Conservation (phyloP, 1,140 invertebrate species). For the Drosophila burlai region DNA sequence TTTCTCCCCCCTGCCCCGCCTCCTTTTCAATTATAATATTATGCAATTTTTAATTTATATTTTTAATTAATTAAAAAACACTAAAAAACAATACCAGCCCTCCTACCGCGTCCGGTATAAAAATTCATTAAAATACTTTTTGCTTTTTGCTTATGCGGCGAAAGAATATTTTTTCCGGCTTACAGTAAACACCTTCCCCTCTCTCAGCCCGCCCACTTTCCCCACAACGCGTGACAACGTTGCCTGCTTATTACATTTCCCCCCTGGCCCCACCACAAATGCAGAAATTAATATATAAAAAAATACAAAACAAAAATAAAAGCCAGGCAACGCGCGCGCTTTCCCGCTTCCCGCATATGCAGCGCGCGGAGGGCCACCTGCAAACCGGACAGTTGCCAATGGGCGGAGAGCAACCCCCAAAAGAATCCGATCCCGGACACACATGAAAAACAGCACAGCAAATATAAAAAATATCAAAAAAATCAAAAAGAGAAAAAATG, state of each 20-base stretch:
- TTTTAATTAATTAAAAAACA: conserved; percentile 79
- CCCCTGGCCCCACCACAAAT: neutral
- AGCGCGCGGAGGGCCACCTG: conserved; percentile 65
- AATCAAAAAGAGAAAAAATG: conserved; percentile 26
- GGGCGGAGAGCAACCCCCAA: conserved; percentile 75
- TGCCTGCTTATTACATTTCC: conserved; percentile 63
- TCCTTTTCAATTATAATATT: conserved; percentile 69
- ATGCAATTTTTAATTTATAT: conserved; percentile 74
- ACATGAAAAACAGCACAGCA: conserved; percentile 25
- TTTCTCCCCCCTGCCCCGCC: neutral
- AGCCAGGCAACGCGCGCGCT: conserved; percentile 43
- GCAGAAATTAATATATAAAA: conserved; percentile 35
- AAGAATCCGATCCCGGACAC: conserved; percentile 43
- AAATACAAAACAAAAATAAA: conserved; percentile 30
- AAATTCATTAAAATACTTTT: conserved; percentile 80
- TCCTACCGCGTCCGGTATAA: conserved; percentile 30
- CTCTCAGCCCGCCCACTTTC: neutral
- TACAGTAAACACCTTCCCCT: conserved; percentile 44
- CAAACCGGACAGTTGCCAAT: conserved; percentile 80
- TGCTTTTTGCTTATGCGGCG: conserved; percentile 75
- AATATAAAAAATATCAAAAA: conserved; percentile 11
- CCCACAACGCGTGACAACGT: conserved; percentile 65
- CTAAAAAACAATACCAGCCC: conserved; percentile 57
- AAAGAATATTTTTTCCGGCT: conserved; percentile 55
- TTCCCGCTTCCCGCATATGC: conserved; percentile 67